Evolutionary conservation across 92 coral and sea anemone genomes (phyloP).

Genomic region (Muricea muricata): DNA sequence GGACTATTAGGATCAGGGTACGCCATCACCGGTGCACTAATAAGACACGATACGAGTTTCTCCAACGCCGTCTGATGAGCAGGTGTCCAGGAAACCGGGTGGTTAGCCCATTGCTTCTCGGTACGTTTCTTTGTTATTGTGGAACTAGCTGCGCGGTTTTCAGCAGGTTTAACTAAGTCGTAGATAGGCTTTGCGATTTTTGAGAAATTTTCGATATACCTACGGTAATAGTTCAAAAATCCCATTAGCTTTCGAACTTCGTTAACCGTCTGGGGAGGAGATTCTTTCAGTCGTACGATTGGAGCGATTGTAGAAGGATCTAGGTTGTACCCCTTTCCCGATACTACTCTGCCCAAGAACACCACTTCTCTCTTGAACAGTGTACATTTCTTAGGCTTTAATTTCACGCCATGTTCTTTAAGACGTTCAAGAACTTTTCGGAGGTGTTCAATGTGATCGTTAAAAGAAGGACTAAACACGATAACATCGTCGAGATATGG

Average conservation of each 20-base stretch:
- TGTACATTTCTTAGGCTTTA: constrained; percentile 63
- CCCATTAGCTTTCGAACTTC: constrained; percentile 69
- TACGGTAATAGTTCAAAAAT: constrained; percentile 61
- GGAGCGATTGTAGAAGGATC: constrained; percentile 66
- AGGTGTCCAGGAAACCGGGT: constrained; percentile 37
- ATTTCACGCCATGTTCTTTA: constrained; percentile 62
- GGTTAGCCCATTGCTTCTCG: constrained; percentile 48
- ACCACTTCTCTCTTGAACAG: constrained; percentile 59
- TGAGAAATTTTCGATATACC: constrained; percentile 59
- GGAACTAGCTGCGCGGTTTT: neutral
- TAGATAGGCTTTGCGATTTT: constrained; percentile 53
- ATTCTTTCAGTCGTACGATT: constrained; percentile 51
- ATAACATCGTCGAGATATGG: constrained; percentile 66
- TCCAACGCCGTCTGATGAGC: constrained; percentile 63
- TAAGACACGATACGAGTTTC: constrained; percentile 32
- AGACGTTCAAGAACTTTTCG: constrained; percentile 53
- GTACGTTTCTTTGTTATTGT: neutral
- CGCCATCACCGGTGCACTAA: constrained; percentile 59
- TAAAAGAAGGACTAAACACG: constrained; percentile 53
- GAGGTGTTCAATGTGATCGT: constrained; percentile 57
- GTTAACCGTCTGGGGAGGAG: constrained; percentile 61
- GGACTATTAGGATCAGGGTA: constrained; percentile 53
- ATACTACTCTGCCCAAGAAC: constrained; percentile 66
- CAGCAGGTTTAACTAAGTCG: constrained; percentile 50
- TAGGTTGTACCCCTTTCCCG: constrained; percentile 50